These are phyloP conservation scores for Drosophila kohkoa DNA, from an alignment of 1,140 invertebrate genomes.

Conservation along the genomic window DNA sequence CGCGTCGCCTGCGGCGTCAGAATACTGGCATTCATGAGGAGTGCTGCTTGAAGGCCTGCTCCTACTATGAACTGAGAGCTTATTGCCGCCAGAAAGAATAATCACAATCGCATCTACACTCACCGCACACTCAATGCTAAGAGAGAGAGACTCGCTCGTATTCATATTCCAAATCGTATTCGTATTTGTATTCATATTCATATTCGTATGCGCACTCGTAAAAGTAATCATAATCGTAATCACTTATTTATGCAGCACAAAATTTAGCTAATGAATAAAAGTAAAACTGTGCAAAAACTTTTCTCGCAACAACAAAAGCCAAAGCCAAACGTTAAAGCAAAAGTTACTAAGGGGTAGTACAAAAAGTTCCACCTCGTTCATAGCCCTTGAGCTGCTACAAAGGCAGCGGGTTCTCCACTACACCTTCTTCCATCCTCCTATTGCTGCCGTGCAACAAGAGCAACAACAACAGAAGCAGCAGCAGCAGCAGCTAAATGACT, in stretches of 20 bases:
- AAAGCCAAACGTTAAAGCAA: constrained; percentile 46
- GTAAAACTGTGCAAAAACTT: constrained; percentile 71
- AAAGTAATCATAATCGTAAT: constrained; percentile 63
- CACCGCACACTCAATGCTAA: constrained; percentile 6
- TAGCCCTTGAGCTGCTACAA: constrained; percentile 11
- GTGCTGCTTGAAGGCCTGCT: constrained; percentile 64
- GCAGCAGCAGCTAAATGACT: constrained; percentile 51
- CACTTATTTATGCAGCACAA: constrained; percentile 78
- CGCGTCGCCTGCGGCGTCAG: constrained; percentile 57
- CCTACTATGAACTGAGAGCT: constrained; percentile 55
- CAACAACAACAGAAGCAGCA: constrained; percentile 25
- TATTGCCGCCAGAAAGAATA: constrained; percentile 55
- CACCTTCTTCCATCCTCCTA: not conserved
- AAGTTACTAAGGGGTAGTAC: constrained; percentile 45
- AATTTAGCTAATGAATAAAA: constrained; percentile 82
- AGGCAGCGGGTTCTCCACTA: not conserved
- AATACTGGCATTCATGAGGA: constrained; percentile 62
- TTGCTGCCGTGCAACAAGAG: not conserved
- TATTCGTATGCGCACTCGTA: constrained; percentile 45
- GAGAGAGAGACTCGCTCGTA: not conserved
- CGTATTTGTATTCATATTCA: constrained; percentile 27
- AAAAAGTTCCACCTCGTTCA: constrained; percentile 16
- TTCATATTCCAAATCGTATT: constrained; percentile 28
- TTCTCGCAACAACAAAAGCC: constrained; percentile 31
- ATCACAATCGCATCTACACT: not conserved